Percentiles rank a stretch among this genome's conserved stretches.
Evolutionary conservation across 2,797 vertebrate species (phyloP).

Genomic region (Amazona ochrocephala): DNA sequence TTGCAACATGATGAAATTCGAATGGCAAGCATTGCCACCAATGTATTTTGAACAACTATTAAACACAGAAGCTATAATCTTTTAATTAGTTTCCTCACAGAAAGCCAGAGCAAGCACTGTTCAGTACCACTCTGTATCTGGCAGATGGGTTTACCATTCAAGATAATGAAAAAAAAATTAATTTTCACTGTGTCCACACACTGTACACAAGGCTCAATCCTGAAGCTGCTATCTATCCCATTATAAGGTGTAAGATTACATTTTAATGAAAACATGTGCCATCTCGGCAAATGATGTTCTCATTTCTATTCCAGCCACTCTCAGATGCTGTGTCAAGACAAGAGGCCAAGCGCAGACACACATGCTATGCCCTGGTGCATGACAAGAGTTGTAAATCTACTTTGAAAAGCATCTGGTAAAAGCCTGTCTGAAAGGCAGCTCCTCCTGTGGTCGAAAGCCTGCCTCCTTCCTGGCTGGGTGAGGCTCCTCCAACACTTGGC

Average conservation of each 20-base stretch:
- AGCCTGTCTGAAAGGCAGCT: not conserved
- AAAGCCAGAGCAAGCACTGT: constrained; percentile 64
- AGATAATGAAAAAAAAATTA: constrained; percentile 69
- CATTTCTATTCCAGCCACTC: constrained; percentile 5
- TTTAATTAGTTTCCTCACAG: constrained; percentile 45
- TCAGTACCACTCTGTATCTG: constrained; percentile 69
- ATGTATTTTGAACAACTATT: constrained; percentile 13
- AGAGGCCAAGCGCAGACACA: not conserved
- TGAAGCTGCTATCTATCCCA: constrained; percentile 70
- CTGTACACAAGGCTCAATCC: constrained; percentile 75
- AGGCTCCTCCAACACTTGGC: not conserved
- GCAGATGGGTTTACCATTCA: constrained; percentile 63
- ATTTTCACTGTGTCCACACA: constrained; percentile 79
- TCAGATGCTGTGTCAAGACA: not conserved
- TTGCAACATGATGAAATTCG: not conserved
- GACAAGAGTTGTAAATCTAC: not conserved
- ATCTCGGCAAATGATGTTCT: not conserved
- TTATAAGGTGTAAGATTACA: constrained; percentile 63
- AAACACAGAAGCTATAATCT: constrained; percentile 8
- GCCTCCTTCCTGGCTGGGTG: not conserved
- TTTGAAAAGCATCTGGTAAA: not conserved
- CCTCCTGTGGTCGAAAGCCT: not conserved
- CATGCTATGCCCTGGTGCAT: not conserved
- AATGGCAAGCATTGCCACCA: constrained; percentile 3
- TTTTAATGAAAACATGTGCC: constrained; percentile 37